Conservation (phyloP, 1,140 invertebrate genomes). For the Homalodisca vitripennis region DNA sequence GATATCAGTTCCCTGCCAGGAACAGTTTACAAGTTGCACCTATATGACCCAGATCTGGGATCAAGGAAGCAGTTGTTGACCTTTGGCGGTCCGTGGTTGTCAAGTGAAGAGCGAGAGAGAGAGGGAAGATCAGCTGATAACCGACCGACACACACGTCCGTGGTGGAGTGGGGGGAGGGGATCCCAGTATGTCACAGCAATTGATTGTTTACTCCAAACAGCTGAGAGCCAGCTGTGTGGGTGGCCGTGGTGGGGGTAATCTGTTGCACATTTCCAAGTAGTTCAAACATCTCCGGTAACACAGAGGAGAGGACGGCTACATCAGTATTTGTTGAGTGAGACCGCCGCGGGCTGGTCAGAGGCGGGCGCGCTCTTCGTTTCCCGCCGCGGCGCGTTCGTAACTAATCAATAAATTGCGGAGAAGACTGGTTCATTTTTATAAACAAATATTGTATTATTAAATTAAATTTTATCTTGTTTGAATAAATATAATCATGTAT, state of each 20-base stretch:
- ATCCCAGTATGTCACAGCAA: constrained; percentile 11
- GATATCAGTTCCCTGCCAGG: no score
- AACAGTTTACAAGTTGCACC: no score
- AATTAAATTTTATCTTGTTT: no score
- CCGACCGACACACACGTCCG: neutral
- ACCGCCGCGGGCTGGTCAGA: no score
- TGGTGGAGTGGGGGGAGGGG: neutral
- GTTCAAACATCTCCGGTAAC: constrained; percentile 10
- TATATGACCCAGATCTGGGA: no score
- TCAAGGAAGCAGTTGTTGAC: neutral
- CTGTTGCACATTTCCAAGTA: constrained; percentile 26
- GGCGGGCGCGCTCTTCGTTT: no score
- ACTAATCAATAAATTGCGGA: no score
- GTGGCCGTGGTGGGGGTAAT: constrained; percentile 7
- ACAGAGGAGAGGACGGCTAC: neutral
- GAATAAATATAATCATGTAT: no score
- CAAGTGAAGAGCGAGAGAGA: neutral
- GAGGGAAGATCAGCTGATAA: constrained; percentile 16
- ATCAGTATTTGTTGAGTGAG: no score
- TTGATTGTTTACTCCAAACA: constrained; percentile 25
- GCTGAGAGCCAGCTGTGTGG: constrained; percentile 10
- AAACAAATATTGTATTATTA: no score
- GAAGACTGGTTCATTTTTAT: no score
- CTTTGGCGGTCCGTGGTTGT: neutral
- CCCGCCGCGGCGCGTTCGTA: no score